Conservation (phyloP, 2,113 vertebrate species). For the zebrafish (Danio rerio) region GRCz12tu NC_133193.1:49941001-49941500, state of each 20-base stretch:
- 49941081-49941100: background rate
- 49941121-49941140: background rate
- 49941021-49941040: conserved; percentile 9
- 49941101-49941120: too few relatives aligned
- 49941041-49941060: background rate
- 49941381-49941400: conserved; percentile 10
- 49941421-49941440: background rate
- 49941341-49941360: conserved; percentile 55
- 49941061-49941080: background rate
- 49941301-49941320: background rate
- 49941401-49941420: background rate
- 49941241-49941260: background rate
- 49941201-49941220: background rate
- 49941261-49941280: background rate
- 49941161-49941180: background rate
- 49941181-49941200: background rate
- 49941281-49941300: background rate
- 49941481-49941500: background rate
- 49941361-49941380: conserved; percentile 59
- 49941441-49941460: background rate
- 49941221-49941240: background rate
- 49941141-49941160: background rate
- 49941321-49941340: conserved; percentile 29
- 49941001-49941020: background rate
- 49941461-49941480: background rate